Evolutionary conservation across 2,888 invertebrate genomes (phyloP).

Genomic region (Dusona sp.): DNA sequence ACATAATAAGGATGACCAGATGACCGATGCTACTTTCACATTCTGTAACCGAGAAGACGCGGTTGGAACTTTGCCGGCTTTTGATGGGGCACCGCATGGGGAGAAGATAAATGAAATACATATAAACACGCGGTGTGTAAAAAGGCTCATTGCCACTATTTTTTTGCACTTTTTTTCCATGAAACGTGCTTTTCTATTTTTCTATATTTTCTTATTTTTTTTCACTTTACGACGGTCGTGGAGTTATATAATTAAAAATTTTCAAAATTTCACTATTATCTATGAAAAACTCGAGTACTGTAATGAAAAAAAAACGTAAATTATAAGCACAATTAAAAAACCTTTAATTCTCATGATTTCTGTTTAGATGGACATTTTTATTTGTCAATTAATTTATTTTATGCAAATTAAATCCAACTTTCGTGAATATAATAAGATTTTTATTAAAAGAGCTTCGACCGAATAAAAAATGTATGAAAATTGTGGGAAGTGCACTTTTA

Average conservation of each 20-base stretch:
- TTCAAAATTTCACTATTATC: neutral
- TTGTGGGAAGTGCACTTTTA: neutral
- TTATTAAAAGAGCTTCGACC: neutral
- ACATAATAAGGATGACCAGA: conserved; percentile 74
- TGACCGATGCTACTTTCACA: conserved; percentile 73
- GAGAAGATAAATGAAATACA: conserved; percentile 41
- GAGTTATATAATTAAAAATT: neutral
- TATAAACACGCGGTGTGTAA: neutral
- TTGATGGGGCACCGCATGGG: conserved; percentile 23
- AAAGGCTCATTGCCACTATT: conserved; percentile 8
- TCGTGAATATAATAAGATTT: neutral
- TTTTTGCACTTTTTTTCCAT: neutral
- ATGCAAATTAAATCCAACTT: neutral
- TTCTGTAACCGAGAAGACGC: conserved; percentile 73
- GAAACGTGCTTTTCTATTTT: neutral
- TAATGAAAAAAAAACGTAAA: neutral
- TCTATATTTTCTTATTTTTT: neutral
- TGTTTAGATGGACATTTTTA: no score
- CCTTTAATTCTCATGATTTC: neutral
- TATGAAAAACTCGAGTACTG: neutral
- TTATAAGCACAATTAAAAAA: neutral
- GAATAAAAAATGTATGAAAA: neutral
- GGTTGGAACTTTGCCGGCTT: conserved; percentile 51
- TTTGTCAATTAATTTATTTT: no score
- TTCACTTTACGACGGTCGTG: neutral